These are phyloP conservation scores for Polydrusus cervinus DNA, from an alignment of 2,888 invertebrate species.

Conservation along the genomic window DNA sequence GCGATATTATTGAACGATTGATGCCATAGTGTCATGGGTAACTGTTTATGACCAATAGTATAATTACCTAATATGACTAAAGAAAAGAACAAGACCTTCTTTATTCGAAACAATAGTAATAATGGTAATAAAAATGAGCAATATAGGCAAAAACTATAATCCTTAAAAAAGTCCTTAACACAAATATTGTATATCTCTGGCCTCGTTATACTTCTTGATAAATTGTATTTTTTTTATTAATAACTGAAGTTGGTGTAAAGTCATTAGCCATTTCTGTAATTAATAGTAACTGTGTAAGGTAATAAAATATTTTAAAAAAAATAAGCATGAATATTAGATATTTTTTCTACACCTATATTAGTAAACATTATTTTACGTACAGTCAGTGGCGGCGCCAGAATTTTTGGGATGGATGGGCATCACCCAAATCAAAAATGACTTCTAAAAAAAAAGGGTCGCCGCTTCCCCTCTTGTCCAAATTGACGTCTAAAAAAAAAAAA, in stretches of 20 bases:
- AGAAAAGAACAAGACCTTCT: not conserved
- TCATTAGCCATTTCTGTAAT: not conserved
- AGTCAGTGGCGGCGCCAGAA: too few species aligned
- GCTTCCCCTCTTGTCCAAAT: too few species aligned
- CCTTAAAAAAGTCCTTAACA: conserved; percentile 43
- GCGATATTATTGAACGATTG: not conserved
- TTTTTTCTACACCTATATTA: too few species aligned
- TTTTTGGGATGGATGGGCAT: too few species aligned
- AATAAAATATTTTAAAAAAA: not conserved
- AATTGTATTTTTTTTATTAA: not conserved
- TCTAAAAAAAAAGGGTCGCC: too few species aligned
- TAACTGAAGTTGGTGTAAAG: not conserved
- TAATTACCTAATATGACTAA: not conserved
- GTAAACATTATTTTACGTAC: too few species aligned
- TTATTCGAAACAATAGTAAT: conserved; percentile 14
- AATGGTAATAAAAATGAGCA: conserved; percentile 18
- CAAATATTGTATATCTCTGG: conserved; percentile 32
- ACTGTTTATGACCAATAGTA: conserved; percentile 5
- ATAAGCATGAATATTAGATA: not conserved
- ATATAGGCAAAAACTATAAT: conserved; percentile 37
- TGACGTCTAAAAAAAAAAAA: too few species aligned
- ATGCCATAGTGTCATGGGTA: not conserved
- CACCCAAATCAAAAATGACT: too few species aligned
- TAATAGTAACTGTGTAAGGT: not conserved
- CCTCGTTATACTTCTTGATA: conserved; percentile 30